A percentile compares a stretch with the other conserved stretches of the same genome.
These are phyloP conservation scores for Diadumene lineata DNA, from an alignment of 92 coral and sea anemone genomes.

Conservation along the genomic window DNA sequence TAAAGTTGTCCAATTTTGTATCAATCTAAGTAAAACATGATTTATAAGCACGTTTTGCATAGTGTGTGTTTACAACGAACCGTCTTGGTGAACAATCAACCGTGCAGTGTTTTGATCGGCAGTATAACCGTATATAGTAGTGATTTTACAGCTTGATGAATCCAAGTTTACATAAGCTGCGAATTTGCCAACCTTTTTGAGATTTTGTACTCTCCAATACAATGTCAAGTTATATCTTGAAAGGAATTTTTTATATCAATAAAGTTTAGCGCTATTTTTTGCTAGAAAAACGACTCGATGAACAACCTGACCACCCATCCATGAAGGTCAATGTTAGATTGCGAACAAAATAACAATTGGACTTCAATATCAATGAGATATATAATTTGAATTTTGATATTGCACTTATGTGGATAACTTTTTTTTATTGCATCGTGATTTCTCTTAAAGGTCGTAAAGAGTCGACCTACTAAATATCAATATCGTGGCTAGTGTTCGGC, in stretches of 20 bases:
- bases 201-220: neutral
- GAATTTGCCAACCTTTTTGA: neutral
- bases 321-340: conserved; percentile 2
- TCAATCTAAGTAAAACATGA: neutral
- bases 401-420: neutral
- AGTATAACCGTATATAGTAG: neutral
- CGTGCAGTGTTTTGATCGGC: neutral
- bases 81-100: neutral
- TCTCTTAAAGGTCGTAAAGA: too few species aligned
- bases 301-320: neutral
- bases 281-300: neutral
- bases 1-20: neutral
- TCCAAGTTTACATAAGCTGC: neutral
- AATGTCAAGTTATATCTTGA: neutral
- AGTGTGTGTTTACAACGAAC: neutral
- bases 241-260: neutral
- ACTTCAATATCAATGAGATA: neutral
- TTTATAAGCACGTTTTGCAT: neutral
- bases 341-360: neutral
- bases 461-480: too few species aligned
- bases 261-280: neutral
- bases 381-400: neutral
- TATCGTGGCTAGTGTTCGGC: too few species aligned
- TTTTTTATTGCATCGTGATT: too few species aligned
- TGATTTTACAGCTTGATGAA: neutral